Evolutionary conservation across 2,888 invertebrate species (phyloP).

Genomic region (Drosophila percnosoma): DNA sequence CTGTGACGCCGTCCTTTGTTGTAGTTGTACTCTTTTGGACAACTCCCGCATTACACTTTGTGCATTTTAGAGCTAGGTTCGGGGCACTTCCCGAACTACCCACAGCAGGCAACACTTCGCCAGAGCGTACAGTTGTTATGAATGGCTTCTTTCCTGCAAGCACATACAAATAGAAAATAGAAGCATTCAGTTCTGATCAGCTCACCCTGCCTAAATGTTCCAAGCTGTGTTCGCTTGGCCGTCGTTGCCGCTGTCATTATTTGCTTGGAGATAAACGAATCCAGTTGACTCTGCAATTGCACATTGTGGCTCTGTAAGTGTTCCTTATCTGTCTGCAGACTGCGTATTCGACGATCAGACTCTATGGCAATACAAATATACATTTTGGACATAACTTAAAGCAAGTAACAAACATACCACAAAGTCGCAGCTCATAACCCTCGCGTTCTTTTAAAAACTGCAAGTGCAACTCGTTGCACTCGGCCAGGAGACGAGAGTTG

Average conservation of each 20-base stretch:
- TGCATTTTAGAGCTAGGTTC: constrained; percentile 67
- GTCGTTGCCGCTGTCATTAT: constrained; percentile 30
- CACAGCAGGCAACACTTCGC: constrained; percentile 71
- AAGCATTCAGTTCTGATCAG: background rate
- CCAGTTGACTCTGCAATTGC: constrained; percentile 85
- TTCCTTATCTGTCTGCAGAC: constrained; percentile 86
- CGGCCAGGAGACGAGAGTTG: constrained; percentile 90
- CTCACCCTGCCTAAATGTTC: constrained; percentile 39
- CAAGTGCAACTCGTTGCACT: constrained; percentile 90
- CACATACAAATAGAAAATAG: background rate
- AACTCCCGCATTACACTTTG: constrained; percentile 81
- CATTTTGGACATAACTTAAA: background rate
- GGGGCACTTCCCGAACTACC: constrained; percentile 35
- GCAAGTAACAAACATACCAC: constrained; percentile 82
- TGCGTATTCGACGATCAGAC: constrained; percentile 85
- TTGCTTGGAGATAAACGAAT: constrained; percentile 85
- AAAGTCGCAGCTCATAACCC: constrained; percentile 87
- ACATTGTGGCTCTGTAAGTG: constrained; percentile 85
- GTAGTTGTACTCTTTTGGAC: constrained; percentile 69
- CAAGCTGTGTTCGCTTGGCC: constrained; percentile 34
- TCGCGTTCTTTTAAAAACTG: constrained; percentile 89
- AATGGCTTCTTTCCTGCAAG: constrained; percentile 83
- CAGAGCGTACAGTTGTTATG: constrained; percentile 83
- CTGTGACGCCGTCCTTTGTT: constrained; percentile 65
- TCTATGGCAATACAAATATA: constrained; percentile 79